Evolutionary conservation across 2,888 invertebrate species (phyloP), one percentile per base, ranked within the genome.

Genomic region (Caradrina clavipalpis): DNA sequence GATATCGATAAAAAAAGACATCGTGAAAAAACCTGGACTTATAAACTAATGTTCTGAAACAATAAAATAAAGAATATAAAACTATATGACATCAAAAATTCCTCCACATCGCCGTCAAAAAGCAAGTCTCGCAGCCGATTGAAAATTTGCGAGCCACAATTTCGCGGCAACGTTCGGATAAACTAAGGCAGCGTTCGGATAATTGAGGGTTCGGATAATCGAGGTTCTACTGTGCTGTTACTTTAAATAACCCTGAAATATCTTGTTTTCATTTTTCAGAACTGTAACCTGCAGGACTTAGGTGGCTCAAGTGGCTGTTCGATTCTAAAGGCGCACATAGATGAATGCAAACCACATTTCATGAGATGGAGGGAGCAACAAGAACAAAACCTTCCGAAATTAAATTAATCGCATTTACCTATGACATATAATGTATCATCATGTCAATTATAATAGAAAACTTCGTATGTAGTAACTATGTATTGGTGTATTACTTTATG

Each of bases 291-390:
- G 21, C 73, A 56, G 10, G 17, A 58, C 31, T 7, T 19, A n/a
- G 74, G 54, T 6, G 54, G 19, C 22, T 2, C 15, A 1, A 45
- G 22, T 11, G 67, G 54, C 5, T 72, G 72, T 22, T 26, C n/a
- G 2, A 42, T 22, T 35, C 4, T 72, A 19, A 73, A 72, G 22
- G 11, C 39, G 15, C 72, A 72, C 15, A 72, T 72, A 74, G 56
- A 73, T 19, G 42, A 73, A 19, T 72, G 72, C 42, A 54, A 58
- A 49, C 58, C 39, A 1, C 66, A 35, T 35, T 71, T 65, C 26
- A 56, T 35, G 35, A 50, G 35, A 21, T 17, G 45, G 8, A 8
- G 5, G 2, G 64, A 55, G 17, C 17, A 55, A 39, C 45, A 64
- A 0, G 15, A 39, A 39, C 22, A 8, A 17, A 45, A 22, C 13